Evolutionary conservation across 1,140 invertebrate genomes (phyloP), one percentile per base, ranked within the genome.

Genomic region (Aradophagus sp.): DNA sequence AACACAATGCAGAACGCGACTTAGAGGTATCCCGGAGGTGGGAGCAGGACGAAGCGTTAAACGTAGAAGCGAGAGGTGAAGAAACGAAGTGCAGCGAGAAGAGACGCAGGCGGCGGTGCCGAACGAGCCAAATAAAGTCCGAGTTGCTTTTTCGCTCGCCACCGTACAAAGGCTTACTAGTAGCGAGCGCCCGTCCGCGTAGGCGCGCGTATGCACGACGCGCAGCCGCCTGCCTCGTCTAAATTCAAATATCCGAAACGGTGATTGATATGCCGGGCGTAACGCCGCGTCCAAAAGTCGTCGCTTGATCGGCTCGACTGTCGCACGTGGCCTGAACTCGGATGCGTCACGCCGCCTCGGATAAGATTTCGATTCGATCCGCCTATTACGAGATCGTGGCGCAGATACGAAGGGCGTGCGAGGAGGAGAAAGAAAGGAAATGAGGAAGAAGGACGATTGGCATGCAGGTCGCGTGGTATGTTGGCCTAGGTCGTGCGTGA

Each of bases 401-500:
- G 59, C 55, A 61, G 74, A 70, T 44, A 73, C 73, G 72, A 72
- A 71, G 59, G 68, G 68, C 61, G 68, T 65, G 68, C 68, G 41
- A 63, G 61, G 48, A 59, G 32, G 72, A 70, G 66, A 61, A 71
- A 74, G 75, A 77, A 77, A 75, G 68, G 68, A 74, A 77, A 76
- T 69, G 75, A 78, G 75, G 41, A 61, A 79, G 76, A 81, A 59
- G 56, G 66, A 66, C 61, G 81, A 81, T 84, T 82, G 81, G 81
- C 81, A 83, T 84, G 81, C 83, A 83, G 81, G 80, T 84, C 81
- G 80, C 81, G 80, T 77, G 80, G 81, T 79, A 81, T 83, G 82
- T 84, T 84, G 83, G 82, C 81, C 83, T 84, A 84, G 83, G 83
- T 84, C 83, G 82, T 78, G 79, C 80, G 77, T 81, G 79, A 82